Evolutionary conservation across 2,888 invertebrate genomes (phyloP), one percentile per base, ranked within the genome.

Genomic region (Machimus atricapillus): DNA sequence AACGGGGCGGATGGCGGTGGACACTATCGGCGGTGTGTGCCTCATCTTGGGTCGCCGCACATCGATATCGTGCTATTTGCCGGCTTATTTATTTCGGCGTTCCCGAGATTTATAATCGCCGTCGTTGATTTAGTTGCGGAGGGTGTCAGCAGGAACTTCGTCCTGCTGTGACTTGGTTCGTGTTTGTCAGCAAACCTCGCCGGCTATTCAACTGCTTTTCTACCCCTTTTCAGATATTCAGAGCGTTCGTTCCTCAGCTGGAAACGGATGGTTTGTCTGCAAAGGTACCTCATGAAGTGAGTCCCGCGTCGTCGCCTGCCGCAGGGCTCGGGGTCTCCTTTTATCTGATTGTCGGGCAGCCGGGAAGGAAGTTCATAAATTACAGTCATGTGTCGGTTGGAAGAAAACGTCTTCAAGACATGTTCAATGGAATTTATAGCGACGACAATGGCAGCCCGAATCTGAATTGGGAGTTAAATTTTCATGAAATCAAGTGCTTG

Each of bases 321-420:
- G 27, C 8, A 16, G 56, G 14, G 27, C 87, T 88, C 73, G 66
- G 77, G 78, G 78, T 86, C 81, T 85, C 76, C 85, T 87, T 83
- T 88, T 86, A 66, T 79, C 78, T 86, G 88, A 88, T 87, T 87
- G 86, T 79, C 87, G 86, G 87, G 76, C 85, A 87, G 88, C 87
- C 87, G 86, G 87, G 87, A 88, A 88, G 88, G 88, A 88, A 88
- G 88, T 88, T 87, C 87, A 88, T 88, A 88, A 88, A 88, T 88
- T 87, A 88, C 87, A 86, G 85, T 87, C 88, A 87, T 88, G 88
- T 87, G 87, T 83, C 86, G 86, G 85, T 46, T 34, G 12, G 79
- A 81, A 23, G 87, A 83, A 77, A 87, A 87, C 58, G 77, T 87
- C 81, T 83, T 77, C 82, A 86, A 87, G 88, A 86, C 88, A 77